A percentile compares a stretch with the other conserved stretches of the same genome.
Evolutionary conservation across 2,113 vertebrate species (phyloP).

Genomic region (Micronycteris hirsuta): DNA sequence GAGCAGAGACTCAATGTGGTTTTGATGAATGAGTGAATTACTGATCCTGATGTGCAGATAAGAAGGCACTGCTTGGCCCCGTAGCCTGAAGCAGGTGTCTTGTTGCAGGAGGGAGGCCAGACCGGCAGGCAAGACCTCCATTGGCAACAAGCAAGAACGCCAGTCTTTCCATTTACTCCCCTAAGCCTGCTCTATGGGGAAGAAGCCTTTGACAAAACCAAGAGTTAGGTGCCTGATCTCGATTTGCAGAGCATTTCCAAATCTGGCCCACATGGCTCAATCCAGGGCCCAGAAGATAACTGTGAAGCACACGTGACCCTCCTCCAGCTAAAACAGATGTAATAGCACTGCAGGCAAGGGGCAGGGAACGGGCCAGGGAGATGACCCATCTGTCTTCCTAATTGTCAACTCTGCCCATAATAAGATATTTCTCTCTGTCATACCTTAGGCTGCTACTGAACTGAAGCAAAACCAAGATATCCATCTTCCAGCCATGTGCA

Average conservation of each 20-base stretch:
- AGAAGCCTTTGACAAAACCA: not conserved
- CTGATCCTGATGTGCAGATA: not conserved
- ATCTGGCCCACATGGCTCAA: not conserved
- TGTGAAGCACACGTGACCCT: not conserved
- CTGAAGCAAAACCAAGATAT: constrained; percentile 1
- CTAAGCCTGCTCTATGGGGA: not conserved
- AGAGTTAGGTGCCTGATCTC: not conserved
- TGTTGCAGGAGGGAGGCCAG: not conserved
- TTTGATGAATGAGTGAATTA: not conserved
- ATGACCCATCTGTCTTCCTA: constrained; percentile 29
- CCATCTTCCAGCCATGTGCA: not conserved
- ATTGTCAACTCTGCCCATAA: constrained; percentile 26
- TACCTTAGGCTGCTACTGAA: constrained; percentile 44
- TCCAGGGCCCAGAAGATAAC: not conserved
- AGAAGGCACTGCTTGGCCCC: not conserved
- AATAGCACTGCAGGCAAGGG: not conserved
- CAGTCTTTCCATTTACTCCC: not conserved
- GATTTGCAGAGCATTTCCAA: not conserved
- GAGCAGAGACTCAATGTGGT: not conserved
- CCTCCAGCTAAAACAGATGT: constrained; percentile 37
- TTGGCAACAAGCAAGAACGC: not conserved
- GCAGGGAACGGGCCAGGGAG: not conserved
- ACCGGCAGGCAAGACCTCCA: not conserved
- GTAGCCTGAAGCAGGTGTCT: not conserved
- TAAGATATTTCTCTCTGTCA: constrained; percentile 45